These are phyloP conservation scores for Mesochorus sp. DNA, from an alignment of 2,888 invertebrate species.

Conservation along the genomic window DNA sequence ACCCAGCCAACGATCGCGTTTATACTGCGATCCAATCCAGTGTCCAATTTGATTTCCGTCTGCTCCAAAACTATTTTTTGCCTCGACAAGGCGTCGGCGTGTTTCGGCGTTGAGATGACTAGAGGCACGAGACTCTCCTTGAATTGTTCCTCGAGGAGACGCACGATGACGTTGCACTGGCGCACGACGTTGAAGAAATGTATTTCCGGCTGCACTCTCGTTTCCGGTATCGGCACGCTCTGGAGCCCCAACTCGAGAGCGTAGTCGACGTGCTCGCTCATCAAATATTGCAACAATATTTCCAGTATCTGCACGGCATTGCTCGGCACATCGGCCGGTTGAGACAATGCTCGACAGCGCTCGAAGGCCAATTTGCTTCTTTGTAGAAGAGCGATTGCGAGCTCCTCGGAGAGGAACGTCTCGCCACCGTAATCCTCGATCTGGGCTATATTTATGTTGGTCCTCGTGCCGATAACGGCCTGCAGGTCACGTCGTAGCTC, in stretches of 20 bases:
- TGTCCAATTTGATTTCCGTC: slow-evolving; percentile 95
- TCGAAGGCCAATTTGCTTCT: slow-evolving; percentile 95
- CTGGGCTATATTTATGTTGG: slow-evolving; percentile 96
- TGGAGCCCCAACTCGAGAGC: slow-evolving; percentile 96
- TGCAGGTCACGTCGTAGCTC: slow-evolving; percentile 96
- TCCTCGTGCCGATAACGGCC: slow-evolving; percentile 94
- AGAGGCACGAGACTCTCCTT: slow-evolving; percentile 94
- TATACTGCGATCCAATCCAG: slow-evolving; percentile 92
- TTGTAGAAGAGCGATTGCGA: slow-evolving; percentile 95
- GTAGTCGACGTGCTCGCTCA: slow-evolving; percentile 97
- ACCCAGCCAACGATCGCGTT: slow-evolving; percentile 96
- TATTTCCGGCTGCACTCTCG: slow-evolving; percentile 91
- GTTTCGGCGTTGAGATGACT: slow-evolving; percentile 92
- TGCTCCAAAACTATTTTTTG: slow-evolving; percentile 93
- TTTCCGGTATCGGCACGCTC: slow-evolving; percentile 94
- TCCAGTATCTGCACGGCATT: slow-evolving; percentile 93
- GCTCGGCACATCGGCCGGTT: slow-evolving; percentile 88
- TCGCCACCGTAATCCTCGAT: slow-evolving; percentile 98
- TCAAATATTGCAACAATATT: slow-evolving; percentile 91
- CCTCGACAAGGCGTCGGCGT: slow-evolving; percentile 93
- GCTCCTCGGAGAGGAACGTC: slow-evolving; percentile 97
- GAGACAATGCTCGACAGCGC: slow-evolving; percentile 93
- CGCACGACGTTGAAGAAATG: slow-evolving; percentile 97
- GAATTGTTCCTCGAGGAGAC: slow-evolving; percentile 96
- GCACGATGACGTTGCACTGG: slow-evolving; percentile 96